A percentile compares a stretch with the other conserved stretches of the same genome.
Conservation (phyloP, 2,797 vertebrate species). For the Echiichthys vipera region DNA sequence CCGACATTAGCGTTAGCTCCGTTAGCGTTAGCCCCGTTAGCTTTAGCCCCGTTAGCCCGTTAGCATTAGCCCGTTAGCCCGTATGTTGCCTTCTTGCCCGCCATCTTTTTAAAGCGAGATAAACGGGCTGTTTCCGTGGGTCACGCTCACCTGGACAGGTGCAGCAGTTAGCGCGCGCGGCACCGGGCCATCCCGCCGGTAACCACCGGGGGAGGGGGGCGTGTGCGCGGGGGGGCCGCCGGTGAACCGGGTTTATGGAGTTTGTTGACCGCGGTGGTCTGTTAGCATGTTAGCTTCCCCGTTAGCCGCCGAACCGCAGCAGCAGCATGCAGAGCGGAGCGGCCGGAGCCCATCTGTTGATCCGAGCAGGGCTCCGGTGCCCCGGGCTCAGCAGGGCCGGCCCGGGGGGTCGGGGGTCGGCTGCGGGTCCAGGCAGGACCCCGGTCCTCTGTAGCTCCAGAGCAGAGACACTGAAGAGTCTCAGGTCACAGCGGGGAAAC, state of each 20-base stretch:
- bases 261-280: constrained; percentile 10
- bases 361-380: constrained; percentile 4
- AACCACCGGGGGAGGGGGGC: accelerated
- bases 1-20: constrained; percentile 38
- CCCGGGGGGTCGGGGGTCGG: too few relatives aligned
- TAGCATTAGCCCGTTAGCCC: constrained; percentile 60
- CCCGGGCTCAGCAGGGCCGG: too few relatives aligned
- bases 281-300: constrained; percentile 54
- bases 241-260: background rate
- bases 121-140: constrained; percentile 62
- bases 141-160: background rate
- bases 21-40: too few relatives aligned
- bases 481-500: too few relatives aligned
- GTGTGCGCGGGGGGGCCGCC: background rate
- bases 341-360: constrained; percentile 41
- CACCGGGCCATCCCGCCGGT: too few relatives aligned
- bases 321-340: constrained; percentile 26
- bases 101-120: constrained; percentile 81
- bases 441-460: too few relatives aligned
- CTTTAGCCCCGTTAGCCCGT: too few relatives aligned
- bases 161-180: background rate
- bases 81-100: constrained; percentile 72
- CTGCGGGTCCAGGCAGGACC: too few relatives aligned
- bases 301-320: constrained; percentile 49
- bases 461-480: too few relatives aligned